These are phyloP conservation scores for Eciton burchellii DNA, from an alignment of 1,140 invertebrate genomes.

Conservation along the genomic window DNA sequence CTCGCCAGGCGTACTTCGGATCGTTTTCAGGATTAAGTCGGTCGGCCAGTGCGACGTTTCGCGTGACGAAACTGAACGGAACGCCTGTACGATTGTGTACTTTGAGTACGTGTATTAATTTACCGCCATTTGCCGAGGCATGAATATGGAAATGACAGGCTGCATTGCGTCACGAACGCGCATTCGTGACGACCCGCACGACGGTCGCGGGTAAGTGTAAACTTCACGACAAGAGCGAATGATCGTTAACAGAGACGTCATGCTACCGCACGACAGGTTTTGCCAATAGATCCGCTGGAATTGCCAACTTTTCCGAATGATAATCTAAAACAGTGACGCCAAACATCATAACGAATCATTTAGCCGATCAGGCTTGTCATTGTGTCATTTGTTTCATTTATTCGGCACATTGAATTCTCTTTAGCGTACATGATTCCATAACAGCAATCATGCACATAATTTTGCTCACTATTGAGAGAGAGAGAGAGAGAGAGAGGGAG, in stretches of 20 bases:
- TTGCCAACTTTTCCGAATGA: constrained; percentile 43
- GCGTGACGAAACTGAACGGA: constrained; percentile 71
- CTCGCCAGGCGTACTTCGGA: background rate
- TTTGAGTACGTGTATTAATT: constrained; percentile 70
- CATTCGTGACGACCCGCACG: background rate
- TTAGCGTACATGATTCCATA: background rate
- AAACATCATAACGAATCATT: background rate
- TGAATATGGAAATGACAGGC: constrained; percentile 72
- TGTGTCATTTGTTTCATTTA: background rate
- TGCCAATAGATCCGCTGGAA: constrained; percentile 62
- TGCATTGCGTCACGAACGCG: background rate
- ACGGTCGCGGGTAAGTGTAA: constrained; percentile 64
- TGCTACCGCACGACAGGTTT: constrained; percentile 34
- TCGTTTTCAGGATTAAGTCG: background rate
- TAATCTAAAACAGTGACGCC: background rate
- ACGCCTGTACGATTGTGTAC: constrained; percentile 55
- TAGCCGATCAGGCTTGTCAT: background rate
- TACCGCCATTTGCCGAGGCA: constrained; percentile 51
- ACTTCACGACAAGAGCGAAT: constrained; percentile 63
- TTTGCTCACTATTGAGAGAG: background rate
- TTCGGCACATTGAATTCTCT: too few species aligned
- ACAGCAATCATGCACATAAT: background rate
- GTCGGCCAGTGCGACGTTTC: constrained; percentile 40
- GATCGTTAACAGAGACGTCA: constrained; percentile 74
- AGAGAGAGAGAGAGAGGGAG: too few species aligned